Percentiles rank a stretch among this genome's conserved stretches.
These are phyloP conservation scores for Drosophila multiciliata DNA, from an alignment of 2,888 invertebrate species.

Conservation along the genomic window DNA sequence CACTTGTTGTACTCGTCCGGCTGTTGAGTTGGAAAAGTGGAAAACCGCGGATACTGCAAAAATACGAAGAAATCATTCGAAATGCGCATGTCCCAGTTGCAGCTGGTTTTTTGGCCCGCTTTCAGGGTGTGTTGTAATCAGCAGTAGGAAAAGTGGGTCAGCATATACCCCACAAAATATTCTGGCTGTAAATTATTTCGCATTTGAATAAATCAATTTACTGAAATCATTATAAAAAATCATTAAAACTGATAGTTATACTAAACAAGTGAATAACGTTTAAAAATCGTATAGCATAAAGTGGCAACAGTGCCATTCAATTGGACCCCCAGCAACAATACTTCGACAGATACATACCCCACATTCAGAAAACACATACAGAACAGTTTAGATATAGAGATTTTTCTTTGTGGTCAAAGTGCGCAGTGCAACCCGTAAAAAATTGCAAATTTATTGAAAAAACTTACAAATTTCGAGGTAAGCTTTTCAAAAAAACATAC, in stretches of 20 bases:
- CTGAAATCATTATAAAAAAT: fast-evolving
- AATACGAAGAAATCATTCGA: conserved; percentile 54
- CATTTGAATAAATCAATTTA: background rate
- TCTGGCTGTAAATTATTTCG: conserved; percentile 17
- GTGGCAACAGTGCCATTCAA: background rate
- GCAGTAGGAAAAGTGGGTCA: conserved; percentile 67
- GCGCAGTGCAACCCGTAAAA: conserved; percentile 78
- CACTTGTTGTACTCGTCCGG: conserved; percentile 64
- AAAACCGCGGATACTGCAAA: conserved; percentile 42
- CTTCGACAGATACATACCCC: conserved; percentile 69
- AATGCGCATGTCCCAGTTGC: conserved; percentile 69
- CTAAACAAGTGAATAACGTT: background rate
- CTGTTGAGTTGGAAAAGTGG: conserved; percentile 21
- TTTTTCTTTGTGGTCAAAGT: conserved; percentile 77
- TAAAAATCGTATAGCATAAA: background rate
- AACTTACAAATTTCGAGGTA: conserved; percentile 84
- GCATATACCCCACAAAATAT: conserved; percentile 28
- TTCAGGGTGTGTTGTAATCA: conserved; percentile 52
- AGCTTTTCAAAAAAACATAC: conserved; percentile 38
- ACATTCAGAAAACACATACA: conserved; percentile 14
- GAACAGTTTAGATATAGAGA: conserved; percentile 78
- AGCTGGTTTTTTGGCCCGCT: conserved; percentile 56
- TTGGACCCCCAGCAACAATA: conserved; percentile 1
- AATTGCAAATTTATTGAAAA: conserved; percentile 84
- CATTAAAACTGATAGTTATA: background rate